A percentile compares a stretch with the other conserved stretches of the same genome.
Conservation (phyloP, 1,140 invertebrate genomes). For the Belonocnema kinseyi region DNA sequence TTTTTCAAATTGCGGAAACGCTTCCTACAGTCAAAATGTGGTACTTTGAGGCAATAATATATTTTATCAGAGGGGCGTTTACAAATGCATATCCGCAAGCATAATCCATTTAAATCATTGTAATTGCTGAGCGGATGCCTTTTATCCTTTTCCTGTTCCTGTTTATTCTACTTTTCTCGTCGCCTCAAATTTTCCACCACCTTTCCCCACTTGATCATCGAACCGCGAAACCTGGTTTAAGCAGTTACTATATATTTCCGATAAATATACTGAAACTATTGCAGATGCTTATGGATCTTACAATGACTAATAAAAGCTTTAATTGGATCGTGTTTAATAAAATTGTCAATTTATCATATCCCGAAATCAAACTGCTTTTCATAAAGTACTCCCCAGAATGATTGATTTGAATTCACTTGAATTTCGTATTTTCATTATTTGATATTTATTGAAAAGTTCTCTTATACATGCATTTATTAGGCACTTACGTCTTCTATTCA, state of each 20-base stretch:
- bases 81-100: neutral
- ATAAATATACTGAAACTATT: conserved; percentile 40
- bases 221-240: conserved; percentile 38
- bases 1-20: neutral
- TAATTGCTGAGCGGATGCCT: conserved; percentile 37
- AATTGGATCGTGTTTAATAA: too few species aligned
- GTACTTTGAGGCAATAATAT: neutral
- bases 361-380: too few species aligned
- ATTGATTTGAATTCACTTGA: too few species aligned
- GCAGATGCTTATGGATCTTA: neutral
- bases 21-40: neutral
- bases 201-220: conserved; percentile 38
- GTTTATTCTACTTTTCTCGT: conserved; percentile 45
- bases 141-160: conserved; percentile 41
- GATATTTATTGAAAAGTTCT: too few species aligned
- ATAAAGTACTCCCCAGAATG: too few species aligned
- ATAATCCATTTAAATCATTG: neutral
- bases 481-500: too few species aligned
- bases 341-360: too few species aligned
- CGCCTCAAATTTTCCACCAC: conserved; percentile 39
- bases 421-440: too few species aligned
- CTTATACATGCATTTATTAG: too few species aligned
- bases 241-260: conserved; percentile 26
- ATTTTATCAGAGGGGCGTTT: conserved; percentile 23
- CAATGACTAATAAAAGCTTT: too few species aligned